Evolutionary conservation across 92 coral and sea anemone species (phyloP).

Genomic region (Galaxea fascicularis): DNA sequence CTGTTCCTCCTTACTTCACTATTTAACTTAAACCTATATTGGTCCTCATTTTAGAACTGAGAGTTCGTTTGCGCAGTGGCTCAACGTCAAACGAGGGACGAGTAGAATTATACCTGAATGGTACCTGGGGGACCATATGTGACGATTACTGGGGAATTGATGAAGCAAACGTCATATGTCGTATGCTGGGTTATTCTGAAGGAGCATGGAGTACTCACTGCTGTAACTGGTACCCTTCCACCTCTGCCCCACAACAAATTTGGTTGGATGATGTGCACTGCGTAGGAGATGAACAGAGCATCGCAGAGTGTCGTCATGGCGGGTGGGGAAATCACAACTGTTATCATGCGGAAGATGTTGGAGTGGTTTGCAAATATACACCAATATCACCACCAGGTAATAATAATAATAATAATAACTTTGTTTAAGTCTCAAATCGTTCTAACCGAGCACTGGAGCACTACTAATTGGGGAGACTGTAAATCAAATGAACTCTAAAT

Average conservation of each 20-base stretch:
- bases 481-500: too few relatives aligned
- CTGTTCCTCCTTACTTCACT: not conserved
- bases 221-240: constrained; percentile 24
- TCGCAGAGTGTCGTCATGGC: constrained; percentile 45
- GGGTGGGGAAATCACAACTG: constrained; percentile 59
- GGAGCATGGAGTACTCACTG: constrained; percentile 55
- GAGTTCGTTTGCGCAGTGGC: constrained; percentile 56
- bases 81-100: constrained; percentile 56
- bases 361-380: constrained; percentile 47
- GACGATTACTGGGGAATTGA: constrained; percentile 64
- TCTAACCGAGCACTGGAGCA: too few relatives aligned
- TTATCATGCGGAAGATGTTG: constrained; percentile 25
- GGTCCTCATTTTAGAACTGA: constrained; percentile 1
- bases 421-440: too few relatives aligned
- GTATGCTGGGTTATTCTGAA: constrained; percentile 61
- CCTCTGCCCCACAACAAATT: constrained; percentile 6
- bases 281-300: constrained; percentile 34
- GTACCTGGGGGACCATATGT: constrained; percentile 72
- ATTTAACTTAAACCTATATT: not conserved
- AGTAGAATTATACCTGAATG: constrained; percentile 52
- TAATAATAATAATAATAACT: too few relatives aligned
- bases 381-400: constrained; percentile 28
- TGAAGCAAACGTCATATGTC: constrained; percentile 72
- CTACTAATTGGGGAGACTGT: too few relatives aligned
- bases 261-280: constrained; percentile 46